phyloP scores from a whole-genome alignment of 2,797 vertebrate species.

The Xiphorhynchus erythropygius region DNA sequence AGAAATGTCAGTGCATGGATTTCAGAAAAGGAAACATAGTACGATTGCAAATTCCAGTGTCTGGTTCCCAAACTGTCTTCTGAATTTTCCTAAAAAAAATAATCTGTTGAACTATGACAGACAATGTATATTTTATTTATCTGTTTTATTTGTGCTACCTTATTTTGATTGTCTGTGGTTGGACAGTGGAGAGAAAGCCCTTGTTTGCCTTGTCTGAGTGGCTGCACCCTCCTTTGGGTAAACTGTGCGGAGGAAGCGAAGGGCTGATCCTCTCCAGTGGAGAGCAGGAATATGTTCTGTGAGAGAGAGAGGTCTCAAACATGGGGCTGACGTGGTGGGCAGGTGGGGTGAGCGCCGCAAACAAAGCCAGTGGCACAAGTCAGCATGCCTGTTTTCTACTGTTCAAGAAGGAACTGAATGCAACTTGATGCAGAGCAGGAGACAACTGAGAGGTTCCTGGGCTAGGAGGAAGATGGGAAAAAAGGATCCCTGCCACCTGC shows the following conservation, averaged over 20 bases:
- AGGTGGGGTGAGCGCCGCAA: neutral
- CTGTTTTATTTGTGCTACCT: neutral
- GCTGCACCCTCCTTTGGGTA: neutral
- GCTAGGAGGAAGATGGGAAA: neutral
- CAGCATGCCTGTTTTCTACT: fast-evolving
- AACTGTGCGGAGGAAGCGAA: fast-evolving
- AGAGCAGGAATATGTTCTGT: neutral
- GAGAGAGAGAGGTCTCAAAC: neutral
- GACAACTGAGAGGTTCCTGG: neutral
- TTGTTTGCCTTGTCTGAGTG: neutral
- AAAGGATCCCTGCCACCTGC: neutral
- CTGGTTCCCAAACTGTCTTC: neutral
- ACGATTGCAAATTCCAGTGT: neutral
- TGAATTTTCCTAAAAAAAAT: neutral
- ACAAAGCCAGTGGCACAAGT: neutral
- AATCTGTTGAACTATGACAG: neutral
- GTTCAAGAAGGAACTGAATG: neutral
- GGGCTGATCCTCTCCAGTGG: neutral
- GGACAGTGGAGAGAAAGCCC: neutral
- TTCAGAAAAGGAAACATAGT: neutral
- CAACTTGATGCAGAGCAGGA: neutral
- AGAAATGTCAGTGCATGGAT: neutral
- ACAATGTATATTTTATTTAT: neutral
- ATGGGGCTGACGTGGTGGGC: fast-evolving
- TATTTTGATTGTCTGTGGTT: neutral